Conservation (phyloP, 2,888 invertebrate species). For the Ennomos erosarius region DNA sequence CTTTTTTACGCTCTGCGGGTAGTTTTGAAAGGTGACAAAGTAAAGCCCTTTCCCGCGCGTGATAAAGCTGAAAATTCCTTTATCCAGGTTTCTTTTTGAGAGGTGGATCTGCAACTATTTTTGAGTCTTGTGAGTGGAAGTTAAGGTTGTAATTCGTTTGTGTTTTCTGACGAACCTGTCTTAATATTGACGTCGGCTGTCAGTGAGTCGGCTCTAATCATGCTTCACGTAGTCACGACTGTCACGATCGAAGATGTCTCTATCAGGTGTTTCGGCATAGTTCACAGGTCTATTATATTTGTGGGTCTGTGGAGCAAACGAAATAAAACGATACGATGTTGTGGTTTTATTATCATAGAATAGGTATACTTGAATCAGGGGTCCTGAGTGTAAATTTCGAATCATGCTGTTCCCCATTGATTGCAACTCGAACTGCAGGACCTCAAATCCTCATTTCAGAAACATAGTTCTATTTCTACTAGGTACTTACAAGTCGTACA, state of each 20-base stretch:
- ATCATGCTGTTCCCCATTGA: no score
- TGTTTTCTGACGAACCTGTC: slow-evolving; percentile 19
- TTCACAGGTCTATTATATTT: slow-evolving; percentile 21
- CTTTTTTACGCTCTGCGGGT: slow-evolving; percentile 16
- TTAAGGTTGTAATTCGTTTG: slow-evolving; percentile 9
- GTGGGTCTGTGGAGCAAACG: slow-evolving; percentile 24
- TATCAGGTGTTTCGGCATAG: slow-evolving; percentile 20
- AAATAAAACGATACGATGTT: slow-evolving; percentile 11
- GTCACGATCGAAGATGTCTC: slow-evolving; percentile 29
- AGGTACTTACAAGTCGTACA: no score
- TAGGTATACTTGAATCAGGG: no score
- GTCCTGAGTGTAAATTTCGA: no score
- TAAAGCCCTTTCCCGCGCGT: neutral
- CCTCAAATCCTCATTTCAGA: no score
- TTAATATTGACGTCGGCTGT: slow-evolving; percentile 19
- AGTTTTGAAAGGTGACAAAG: slow-evolving; percentile 11
- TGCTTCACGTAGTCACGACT: slow-evolving; percentile 22
- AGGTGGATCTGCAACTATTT: neutral
- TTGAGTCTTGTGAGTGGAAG: neutral
- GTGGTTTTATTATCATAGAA: no score
- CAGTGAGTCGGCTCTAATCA: slow-evolving; percentile 27
- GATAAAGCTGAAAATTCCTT: slow-evolving; percentile 13
- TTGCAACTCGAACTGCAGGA: no score
- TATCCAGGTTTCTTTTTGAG: neutral
- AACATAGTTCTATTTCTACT: no score